These are phyloP conservation scores for Epinephelus awoara DNA, from an alignment of 2,797 vertebrate species.

Conservation along the genomic window DNA sequence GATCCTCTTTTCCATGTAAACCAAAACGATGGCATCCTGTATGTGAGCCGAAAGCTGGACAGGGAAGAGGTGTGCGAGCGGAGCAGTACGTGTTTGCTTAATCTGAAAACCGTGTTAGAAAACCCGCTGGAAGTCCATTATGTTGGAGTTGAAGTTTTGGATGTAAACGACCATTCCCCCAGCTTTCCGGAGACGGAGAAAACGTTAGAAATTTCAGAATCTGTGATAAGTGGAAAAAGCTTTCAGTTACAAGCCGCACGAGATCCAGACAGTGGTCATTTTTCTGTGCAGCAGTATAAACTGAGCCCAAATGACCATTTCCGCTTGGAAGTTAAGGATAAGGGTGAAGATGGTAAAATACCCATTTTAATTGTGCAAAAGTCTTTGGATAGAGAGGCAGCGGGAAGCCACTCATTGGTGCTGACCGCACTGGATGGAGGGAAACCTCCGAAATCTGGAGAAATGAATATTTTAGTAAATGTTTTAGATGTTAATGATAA, in stretches of 20 bases:
- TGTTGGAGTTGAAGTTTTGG: slow-evolving; percentile 76
- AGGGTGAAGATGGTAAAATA: slow-evolving; percentile 71
- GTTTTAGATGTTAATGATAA: slow-evolving; percentile 81
- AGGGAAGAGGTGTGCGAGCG: slow-evolving; percentile 73
- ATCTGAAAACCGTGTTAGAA: slow-evolving; percentile 81
- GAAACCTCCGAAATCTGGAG: slow-evolving; percentile 65
- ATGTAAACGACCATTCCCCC: slow-evolving; percentile 80
- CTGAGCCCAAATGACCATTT: slow-evolving; percentile 74
- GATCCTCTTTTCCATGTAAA: slow-evolving; percentile 80
- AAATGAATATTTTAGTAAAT: slow-evolving; percentile 39
- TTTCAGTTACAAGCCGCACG: slow-evolving; percentile 54
- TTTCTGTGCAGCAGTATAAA: slow-evolving; percentile 53
- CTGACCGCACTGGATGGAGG: slow-evolving; percentile 76
- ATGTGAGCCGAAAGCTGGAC: slow-evolving; percentile 77
- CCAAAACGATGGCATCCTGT: slow-evolving; percentile 81
- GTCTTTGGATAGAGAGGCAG: slow-evolving; percentile 71
- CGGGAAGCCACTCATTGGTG: slow-evolving; percentile 28
- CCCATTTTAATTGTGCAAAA: slow-evolving; percentile 75
- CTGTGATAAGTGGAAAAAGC: slow-evolving; percentile 44
- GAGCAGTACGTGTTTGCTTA: slow-evolving; percentile 69
- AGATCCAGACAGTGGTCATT: slow-evolving; percentile 47
- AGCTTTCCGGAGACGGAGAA: slow-evolving; percentile 52
- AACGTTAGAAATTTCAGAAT: slow-evolving; percentile 59
- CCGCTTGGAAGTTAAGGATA: slow-evolving; percentile 71
- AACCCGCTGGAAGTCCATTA: slow-evolving; percentile 82